Evolutionary conservation across 2,888 invertebrate genomes (phyloP), one percentile per base, ranked within the genome.

Genomic region (Maniola hyperantus): DNA sequence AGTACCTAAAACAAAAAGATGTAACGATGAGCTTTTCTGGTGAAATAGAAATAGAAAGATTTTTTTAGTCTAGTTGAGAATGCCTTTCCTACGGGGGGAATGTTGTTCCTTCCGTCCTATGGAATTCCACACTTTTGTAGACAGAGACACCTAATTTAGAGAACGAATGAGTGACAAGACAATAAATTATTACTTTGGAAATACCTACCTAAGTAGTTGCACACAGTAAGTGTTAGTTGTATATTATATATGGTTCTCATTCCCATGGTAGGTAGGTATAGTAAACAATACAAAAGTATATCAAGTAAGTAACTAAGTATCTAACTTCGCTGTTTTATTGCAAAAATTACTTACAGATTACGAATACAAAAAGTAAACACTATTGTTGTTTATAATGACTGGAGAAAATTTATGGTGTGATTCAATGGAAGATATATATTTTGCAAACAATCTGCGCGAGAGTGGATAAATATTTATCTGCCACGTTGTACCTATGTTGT

Each of bases 381-480:
- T 46, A 57, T 69, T 65, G 42, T 67, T 65, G 48, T 59, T 39
- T 62, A 64, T 62, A 51, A 71, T 33, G 39, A 53, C 46, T 36
- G 51, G 34, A 67, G 58, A 64, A 61, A 53, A 64, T 50, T 64
- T 53, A 51, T 67, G 42, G 51, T 53, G 39, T 53, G 36, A 6
- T 53, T 53, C 18, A 39, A 26, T 48, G 4, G 36, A 34, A 34
- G 39, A 39, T 59, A 46, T 15, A 13, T 62, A 53, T 51, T 62
- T 62, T 53, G 26, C 53, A 62, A 62, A 62, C 62, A 62, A 62
- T 53, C 42, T 53, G 53, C 20, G 20, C 26, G 53, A 53, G 50
- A 36, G 34, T 42, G 34, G 6, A 8, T n/a, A 55, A 33, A 59
- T 26, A 26, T 4, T 4, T 26, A 26, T 54, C 54, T 34, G 34